Evolutionary conservation across 1,140 invertebrate genomes (phyloP).

Genomic region (Babylonia areolata): DNA sequence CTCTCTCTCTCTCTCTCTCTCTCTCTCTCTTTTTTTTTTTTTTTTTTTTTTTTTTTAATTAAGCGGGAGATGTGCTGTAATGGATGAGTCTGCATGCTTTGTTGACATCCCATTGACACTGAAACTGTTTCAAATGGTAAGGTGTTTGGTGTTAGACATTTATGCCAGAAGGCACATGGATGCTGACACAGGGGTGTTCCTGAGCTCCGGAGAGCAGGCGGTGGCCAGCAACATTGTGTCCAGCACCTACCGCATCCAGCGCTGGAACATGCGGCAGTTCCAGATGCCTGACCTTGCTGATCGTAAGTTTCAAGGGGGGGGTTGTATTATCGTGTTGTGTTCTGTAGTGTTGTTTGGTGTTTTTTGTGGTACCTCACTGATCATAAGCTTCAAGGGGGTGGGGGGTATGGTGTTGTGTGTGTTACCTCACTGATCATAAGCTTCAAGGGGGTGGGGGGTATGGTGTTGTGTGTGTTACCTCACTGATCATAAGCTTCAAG

Average conservation of each 20-base stretch:
- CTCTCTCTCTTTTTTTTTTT: no score
- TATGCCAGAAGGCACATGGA: no score
- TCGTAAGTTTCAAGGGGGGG: no score
- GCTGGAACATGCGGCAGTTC: conserved; percentile 86
- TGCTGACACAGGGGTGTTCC: conserved; percentile 69
- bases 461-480: not conserved
- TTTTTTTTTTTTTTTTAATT: no score
- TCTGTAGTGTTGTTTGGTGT: not conserved
- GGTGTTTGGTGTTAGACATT: no score
- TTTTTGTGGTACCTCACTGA: not conserved
- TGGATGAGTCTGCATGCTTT: no score
- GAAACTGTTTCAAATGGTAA: no score
- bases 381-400: not conserved
- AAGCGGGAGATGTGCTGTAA: no score
- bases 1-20: no score
- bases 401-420: not conserved
- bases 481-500: not conserved
- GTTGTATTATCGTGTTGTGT: no score
- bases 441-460: no score
- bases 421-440: not conserved
- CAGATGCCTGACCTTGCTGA: conserved; percentile 86
- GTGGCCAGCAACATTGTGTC: conserved; percentile 71
- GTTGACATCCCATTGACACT: no score
- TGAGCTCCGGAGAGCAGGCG: conserved; percentile 70
- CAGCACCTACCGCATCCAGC: conserved; percentile 85